Base-by-base conservation (phyloP, 1,140 invertebrate species). In the Bombus haemorrhoidalis region DNA sequence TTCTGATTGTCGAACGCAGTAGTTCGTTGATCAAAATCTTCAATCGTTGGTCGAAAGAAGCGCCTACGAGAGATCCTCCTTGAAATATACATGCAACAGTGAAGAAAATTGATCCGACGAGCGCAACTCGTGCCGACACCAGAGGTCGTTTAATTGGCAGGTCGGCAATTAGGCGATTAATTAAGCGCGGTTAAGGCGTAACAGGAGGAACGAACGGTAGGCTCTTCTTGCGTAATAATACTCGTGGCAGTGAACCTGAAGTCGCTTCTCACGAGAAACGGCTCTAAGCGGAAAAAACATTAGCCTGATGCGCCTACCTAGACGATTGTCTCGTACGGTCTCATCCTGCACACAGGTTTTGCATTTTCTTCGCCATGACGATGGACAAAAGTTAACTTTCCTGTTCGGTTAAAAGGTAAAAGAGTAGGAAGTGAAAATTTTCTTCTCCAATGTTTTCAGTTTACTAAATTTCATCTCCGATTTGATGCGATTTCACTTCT, bases 231-330 rank as follows among this genome's bases (percentile, higher is more conserved):
- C 87, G 82, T 88, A 90, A 92, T 81, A 86, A 87, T 85, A 78
- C 34, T 73, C 81, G 76, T 87, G 89, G 81, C 89, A 92, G 90
- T 93, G 90, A 93, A 92, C 86, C 83, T 91, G 84, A 85, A 72
- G 47, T 13, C n/a, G 77, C 89, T 91, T 90, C 86, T 90, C 86
- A 90, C 86, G 76, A 79, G 86, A 85, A 86, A 25, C 57, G 57
- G 64, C 57, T 39, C 64, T 32, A 53, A 68, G 34, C 81, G 68
- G 62, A 84, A 89, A 91, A 80, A 86, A 71, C 64, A 66, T 74
- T 73, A 62, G 78, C 69, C 72, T 13, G 75, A 34, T 64, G 69
- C 41, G 39, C 69, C 62, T 41, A 57, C 9, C 15, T 10, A 62
- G 39, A 62, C 71, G 34, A 82, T 75, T 62, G 39, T 62, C 47